These are phyloP conservation scores for Autographa gamma DNA, from an alignment of 2,888 invertebrate species.

Conservation along the genomic window DNA sequence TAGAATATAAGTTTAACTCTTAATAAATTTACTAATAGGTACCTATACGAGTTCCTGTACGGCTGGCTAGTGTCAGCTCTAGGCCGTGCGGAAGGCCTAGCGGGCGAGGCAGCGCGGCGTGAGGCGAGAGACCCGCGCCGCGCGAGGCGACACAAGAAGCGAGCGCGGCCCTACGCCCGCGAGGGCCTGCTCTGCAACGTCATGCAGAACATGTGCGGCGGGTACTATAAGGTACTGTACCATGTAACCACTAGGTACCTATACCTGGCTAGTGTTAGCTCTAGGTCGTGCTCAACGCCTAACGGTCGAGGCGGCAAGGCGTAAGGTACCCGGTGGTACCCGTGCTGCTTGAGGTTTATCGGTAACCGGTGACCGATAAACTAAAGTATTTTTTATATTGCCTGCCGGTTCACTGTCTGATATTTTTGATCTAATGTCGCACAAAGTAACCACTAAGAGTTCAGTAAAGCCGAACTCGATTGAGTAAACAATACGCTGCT, in stretches of 20 bases:
- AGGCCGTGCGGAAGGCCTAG: constrained; percentile 95
- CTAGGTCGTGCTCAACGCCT: too few species aligned
- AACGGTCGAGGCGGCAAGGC: too few species aligned
- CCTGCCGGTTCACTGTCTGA: too few species aligned
- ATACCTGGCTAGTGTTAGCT: background rate
- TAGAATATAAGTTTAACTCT: too few species aligned
- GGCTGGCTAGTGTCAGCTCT: constrained; percentile 98
- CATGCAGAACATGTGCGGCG: constrained; percentile 97
- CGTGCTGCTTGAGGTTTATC: too few species aligned
- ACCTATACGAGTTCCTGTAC: constrained; percentile 97
- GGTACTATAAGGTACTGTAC: constrained; percentile 95
- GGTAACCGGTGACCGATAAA: too few species aligned
- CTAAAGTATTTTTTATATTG: too few species aligned
- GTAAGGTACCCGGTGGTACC: too few species aligned
- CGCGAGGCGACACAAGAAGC: constrained; percentile 90
- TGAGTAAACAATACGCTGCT: too few species aligned
- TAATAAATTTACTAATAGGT: constrained; percentile 85
- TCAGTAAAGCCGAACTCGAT: too few species aligned
- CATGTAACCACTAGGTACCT: background rate
- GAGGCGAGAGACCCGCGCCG: constrained; percentile 77
- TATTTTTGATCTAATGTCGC: too few species aligned
- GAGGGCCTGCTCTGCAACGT: constrained; percentile 97
- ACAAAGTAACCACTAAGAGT: too few species aligned
- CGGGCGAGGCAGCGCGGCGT: constrained; percentile 89
- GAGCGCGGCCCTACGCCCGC: constrained; percentile 92